These are phyloP conservation scores for Drosophila maculinotata DNA, from an alignment of 2,888 invertebrate species.

Conservation along the genomic window DNA sequence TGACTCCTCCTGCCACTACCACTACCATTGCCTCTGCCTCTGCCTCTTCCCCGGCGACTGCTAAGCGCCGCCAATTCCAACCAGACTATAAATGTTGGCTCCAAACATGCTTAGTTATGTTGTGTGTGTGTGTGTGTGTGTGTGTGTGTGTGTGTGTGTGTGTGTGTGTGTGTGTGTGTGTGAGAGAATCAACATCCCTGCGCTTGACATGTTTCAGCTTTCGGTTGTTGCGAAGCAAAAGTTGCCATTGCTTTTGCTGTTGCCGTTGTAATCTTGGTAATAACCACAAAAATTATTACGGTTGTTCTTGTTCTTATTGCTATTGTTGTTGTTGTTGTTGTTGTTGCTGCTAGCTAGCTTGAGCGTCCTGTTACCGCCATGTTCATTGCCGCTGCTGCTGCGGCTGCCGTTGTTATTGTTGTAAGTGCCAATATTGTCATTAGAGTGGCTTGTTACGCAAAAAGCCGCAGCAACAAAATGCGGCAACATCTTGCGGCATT, in stretches of 20 bases:
- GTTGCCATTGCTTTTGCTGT: constrained; percentile 54
- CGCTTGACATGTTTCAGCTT: constrained; percentile 59
- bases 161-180: constrained; percentile 18
- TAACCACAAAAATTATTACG: constrained; percentile 81
- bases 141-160: constrained; percentile 18
- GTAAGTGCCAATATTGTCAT: constrained; percentile 82
- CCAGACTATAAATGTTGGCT: constrained; percentile 72
- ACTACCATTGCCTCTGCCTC: no score
- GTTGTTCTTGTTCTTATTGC: constrained; percentile 52
- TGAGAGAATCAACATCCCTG: constrained; percentile 40
- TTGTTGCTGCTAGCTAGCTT: constrained; percentile 3
- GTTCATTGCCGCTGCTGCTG: constrained; percentile 45
- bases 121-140: no score
- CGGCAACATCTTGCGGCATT: constrained; percentile 79
- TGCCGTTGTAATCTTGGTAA: constrained; percentile 78
- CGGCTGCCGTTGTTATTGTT: constrained; percentile 71
- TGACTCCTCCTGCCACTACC: no score
- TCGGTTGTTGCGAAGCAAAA: constrained; percentile 6
- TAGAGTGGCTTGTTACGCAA: constrained; percentile 80
- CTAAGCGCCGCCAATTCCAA: constrained; percentile 71
- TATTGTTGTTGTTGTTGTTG: constrained; percentile 14
- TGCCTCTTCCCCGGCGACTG: constrained; percentile 8
- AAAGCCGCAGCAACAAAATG: constrained; percentile 70
- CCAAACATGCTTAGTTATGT: constrained; percentile 30
- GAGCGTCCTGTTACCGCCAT: constrained; percentile 22